phyloP scores from a whole-genome alignment of 2,113 vertebrate species.

The Myiagra hebetior region DNA sequence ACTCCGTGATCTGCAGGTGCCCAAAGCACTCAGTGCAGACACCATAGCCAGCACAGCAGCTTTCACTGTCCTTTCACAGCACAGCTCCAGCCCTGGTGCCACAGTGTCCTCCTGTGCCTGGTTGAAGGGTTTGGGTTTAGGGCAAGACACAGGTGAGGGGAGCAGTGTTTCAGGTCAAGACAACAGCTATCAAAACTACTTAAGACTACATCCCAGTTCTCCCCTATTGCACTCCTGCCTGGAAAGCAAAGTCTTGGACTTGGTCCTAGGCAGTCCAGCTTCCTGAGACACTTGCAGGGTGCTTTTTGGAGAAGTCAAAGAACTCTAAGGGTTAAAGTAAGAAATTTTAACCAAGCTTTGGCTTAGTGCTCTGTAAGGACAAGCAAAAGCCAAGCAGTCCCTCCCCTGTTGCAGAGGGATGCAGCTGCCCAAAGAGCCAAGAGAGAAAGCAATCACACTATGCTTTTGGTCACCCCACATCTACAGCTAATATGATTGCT shows the following conservation, averaged over 20 bases:
- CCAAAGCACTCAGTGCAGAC: not conserved
- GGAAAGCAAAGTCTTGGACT: not conserved
- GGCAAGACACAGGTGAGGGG: not conserved
- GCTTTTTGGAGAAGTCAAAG: not conserved
- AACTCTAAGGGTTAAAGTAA: not conserved
- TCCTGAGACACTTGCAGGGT: not conserved
- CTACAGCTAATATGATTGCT: not conserved
- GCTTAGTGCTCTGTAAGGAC: not conserved
- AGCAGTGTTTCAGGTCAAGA: not conserved
- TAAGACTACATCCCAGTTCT: not conserved
- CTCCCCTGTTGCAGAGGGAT: not conserved
- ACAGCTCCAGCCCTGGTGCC: not conserved
- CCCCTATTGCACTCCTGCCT: not conserved
- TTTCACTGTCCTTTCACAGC: not conserved
- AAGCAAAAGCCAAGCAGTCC: not conserved
- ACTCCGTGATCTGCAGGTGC: not conserved
- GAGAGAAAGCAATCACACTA: accelerated
- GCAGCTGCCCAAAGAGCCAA: not conserved
- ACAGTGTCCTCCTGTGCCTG: not conserved
- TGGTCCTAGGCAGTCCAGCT: accelerated
- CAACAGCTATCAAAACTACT: not conserved
- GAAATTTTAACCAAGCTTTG: not conserved
- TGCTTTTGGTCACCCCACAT: not conserved
- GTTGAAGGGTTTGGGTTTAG: not conserved
- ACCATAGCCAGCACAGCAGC: not conserved